A percentile compares a stretch with the other conserved stretches of the same genome.
Conservation (phyloP, 2,888 invertebrate genomes). For the Acleris laterana region DNA sequence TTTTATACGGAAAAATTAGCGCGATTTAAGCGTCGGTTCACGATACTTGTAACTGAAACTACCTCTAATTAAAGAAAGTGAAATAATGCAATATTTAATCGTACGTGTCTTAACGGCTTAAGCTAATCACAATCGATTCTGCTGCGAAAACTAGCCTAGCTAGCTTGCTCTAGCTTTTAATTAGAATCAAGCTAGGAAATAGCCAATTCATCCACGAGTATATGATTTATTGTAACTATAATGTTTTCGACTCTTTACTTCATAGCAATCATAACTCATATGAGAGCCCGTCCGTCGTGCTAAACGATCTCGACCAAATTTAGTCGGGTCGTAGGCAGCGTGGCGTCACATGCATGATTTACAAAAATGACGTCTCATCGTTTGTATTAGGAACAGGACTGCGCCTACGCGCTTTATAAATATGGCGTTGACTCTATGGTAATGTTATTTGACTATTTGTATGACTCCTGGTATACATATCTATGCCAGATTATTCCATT, state of each 20-base stretch:
- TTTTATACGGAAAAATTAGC: no score
- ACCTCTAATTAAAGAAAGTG: no score
- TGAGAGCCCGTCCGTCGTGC: slow-evolving; percentile 1
- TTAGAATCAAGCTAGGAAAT: neutral
- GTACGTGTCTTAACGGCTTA: no score
- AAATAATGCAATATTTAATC: no score
- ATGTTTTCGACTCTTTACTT: neutral
- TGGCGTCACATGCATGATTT: slow-evolving; percentile 11
- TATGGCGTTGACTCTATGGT: slow-evolving; percentile 38
- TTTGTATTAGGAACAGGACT: slow-evolving; percentile 25
- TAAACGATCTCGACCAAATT: slow-evolving; percentile 12
- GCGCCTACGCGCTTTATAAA: slow-evolving; percentile 43
- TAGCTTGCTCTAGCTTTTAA: neutral
- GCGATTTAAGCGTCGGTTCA: no score
- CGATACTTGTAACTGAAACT: no score
- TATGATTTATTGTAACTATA: neutral
- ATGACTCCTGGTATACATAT: neutral
- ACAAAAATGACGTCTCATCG: slow-evolving; percentile 18
- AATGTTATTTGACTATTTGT: slow-evolving; percentile 7
- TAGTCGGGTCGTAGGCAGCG: slow-evolving; percentile 17
- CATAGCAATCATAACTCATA: neutral
- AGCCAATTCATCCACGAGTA: slow-evolving; percentile 2
- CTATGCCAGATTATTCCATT: no score
- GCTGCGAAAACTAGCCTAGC: neutral
- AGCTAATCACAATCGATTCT: no score